Evolutionary conservation across 2,888 invertebrate species (phyloP), one percentile per base, ranked within the genome.

Genomic region (Sarcophaga variegata): DNA sequence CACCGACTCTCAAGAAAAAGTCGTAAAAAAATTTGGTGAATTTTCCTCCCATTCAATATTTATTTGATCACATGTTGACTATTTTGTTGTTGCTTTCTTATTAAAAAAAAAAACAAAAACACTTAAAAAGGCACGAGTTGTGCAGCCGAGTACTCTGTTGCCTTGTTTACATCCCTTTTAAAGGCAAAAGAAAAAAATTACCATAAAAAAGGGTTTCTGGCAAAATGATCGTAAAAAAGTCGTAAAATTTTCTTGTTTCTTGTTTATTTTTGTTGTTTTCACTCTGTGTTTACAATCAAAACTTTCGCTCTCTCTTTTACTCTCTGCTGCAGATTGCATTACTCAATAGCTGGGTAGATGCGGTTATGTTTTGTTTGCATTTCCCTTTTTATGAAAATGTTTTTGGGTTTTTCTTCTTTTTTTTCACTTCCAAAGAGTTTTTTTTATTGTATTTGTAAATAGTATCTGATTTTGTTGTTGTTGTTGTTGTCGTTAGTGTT

Each of bases 191-290:
- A 82, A 84, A 63, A 76, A 87, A 82, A 84, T 87, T 79, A 81
- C 63, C 79, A 87, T 87, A 82, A 84, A 84, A 75, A 87, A 87
- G 84, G 87, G 87, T 87, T 54, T 82, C 87, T 87, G 87, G 84
- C 81, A 82, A 87, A 83, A 84, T 64, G 81, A 79, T 87, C 87
- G 62, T 87, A 87, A 87, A 87, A 87, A 87, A 76, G 84, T 84
- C 87, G 84, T 87, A 87, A 87, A 87, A 79, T 75, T 79, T 81
- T 54, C 4, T 54, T 14, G 54, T 17, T 54, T 54, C 54, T 54
- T 54, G 54, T 12, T 71, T 69, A 63, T 85, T 85, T 62, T 79
- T 79, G 37, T 54, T 71, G 54, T 54, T 72, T 64, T 70, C 22
- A 71, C 54, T 54, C 54, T 12, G 54, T 79, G 76, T 84, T 84